A percentile compares a stretch with the other conserved stretches of the same genome.
Conservation (phyloP, 2,888 invertebrate species). For the Geophilus truncorum region DNA sequence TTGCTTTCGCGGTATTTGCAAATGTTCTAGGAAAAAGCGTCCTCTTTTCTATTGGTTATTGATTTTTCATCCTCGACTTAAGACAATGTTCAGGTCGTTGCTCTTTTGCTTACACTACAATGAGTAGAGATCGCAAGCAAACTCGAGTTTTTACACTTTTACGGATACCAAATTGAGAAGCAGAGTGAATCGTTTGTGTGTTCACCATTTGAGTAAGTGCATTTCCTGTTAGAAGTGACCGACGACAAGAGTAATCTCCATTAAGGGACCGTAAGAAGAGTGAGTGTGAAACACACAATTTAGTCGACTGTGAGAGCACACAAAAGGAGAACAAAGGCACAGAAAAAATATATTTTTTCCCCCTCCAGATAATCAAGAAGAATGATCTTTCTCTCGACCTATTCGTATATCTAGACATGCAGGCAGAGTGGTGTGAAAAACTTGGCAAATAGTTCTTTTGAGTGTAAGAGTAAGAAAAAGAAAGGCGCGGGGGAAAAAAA, state of each 20-base stretch:
- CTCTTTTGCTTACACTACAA: conserved; percentile 23
- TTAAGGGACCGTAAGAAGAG: neutral
- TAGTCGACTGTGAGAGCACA: conserved; percentile 1
- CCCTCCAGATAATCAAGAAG: conserved; percentile 5
- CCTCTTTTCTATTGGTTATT: conserved; percentile 8
- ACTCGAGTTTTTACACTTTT: neutral
- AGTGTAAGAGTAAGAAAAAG: neutral
- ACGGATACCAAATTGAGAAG: neutral
- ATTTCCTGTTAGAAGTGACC: conserved; percentile 7
- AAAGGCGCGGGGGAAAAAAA: too few relatives aligned
- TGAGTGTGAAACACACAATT: conserved; percentile 6
- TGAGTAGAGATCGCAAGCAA: neutral
- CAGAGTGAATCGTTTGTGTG: neutral
- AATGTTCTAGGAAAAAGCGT: neutral
- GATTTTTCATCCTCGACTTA: conserved; percentile 21
- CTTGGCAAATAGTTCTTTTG: conserved; percentile 24
- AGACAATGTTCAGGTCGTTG: conserved; percentile 18
- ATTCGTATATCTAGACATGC: conserved; percentile 17
- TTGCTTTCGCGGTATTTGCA: neutral
- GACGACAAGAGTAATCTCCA: conserved; percentile 14
- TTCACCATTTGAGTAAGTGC: conserved; percentile 24
- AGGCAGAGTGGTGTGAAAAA: conserved; percentile 22
- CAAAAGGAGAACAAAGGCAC: neutral
- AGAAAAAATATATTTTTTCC: neutral
- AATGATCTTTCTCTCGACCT: conserved; percentile 16